phyloP scores from a whole-genome alignment of 2,113 vertebrate genomes.

The Notarius quadriscutis region DNA sequence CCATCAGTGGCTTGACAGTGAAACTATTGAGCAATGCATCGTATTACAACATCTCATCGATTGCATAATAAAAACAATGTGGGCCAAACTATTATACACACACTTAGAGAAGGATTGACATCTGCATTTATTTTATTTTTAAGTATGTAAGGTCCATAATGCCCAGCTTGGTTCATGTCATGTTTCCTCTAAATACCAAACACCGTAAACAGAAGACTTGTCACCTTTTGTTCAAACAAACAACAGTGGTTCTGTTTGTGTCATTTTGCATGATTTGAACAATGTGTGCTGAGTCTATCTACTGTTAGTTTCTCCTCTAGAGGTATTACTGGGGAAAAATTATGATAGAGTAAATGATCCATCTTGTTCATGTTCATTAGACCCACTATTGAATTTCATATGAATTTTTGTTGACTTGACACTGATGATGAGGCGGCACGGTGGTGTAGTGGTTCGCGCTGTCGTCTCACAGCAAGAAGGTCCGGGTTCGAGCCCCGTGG shows the following conservation, averaged over 20 bases:
- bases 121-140: not conserved
- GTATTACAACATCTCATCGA: constrained; percentile 2
- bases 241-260: not conserved
- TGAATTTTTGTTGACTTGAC: not conserved
- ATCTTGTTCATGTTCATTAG: not conserved
- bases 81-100: not conserved
- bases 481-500: too few relatives aligned
- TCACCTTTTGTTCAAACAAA: not conserved
- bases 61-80: not conserved
- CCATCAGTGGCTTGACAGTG: not conserved
- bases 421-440: too few relatives aligned
- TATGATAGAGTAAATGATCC: not conserved
- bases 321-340: too few relatives aligned
- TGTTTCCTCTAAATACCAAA: too few relatives aligned
- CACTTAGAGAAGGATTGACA: not conserved
- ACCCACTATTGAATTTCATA: not conserved
- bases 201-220: not conserved
- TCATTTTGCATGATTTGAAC: too few relatives aligned
- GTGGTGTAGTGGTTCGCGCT: too few relatives aligned
- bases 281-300: not conserved
- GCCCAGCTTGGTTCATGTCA: not conserved
- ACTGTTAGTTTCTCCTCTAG: not conserved
- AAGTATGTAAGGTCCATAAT: not conserved
- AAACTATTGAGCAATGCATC: not conserved
- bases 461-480: too few relatives aligned